phyloP scores from a whole-genome alignment of 2,888 invertebrate genomes.

The Trilocha varians region DNA sequence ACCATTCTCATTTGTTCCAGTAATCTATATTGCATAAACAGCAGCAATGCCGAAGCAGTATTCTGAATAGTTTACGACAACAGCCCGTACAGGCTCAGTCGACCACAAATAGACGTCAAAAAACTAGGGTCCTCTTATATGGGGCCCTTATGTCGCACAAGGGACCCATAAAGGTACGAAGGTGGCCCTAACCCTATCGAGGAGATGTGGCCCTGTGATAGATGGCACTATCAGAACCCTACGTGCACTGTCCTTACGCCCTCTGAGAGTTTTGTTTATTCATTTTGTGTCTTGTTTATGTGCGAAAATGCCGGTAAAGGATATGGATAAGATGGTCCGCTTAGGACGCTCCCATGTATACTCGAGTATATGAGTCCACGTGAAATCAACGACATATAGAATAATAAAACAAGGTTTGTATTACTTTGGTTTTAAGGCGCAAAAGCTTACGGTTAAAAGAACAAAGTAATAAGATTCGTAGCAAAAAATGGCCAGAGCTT shows the following conservation, averaged over 20 bases:
- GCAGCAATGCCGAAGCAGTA: constrained; percentile 3
- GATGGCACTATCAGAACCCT: constrained; percentile 66
- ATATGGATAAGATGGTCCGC: background rate
- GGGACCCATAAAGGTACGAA: constrained; percentile 71
- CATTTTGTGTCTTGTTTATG: constrained; percentile 65
- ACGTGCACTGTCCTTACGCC: constrained; percentile 47
- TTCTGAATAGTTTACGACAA: constrained; percentile 28
- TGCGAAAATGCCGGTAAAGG: constrained; percentile 34
- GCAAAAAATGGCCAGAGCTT: too few species aligned
- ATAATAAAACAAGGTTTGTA: too few species aligned
- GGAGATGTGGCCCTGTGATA: constrained; percentile 66
- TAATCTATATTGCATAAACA: constrained; percentile 11
- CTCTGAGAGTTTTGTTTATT: constrained; percentile 50
- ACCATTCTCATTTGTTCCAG: constrained; percentile 14
- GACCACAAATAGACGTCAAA: constrained; percentile 73
- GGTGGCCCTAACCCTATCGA: constrained; percentile 71
- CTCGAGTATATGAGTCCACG: background rate
- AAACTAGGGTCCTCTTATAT: constrained; percentile 60
- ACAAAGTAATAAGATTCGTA: too few species aligned
- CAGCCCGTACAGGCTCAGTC: constrained; percentile 56
- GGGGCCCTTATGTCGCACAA: constrained; percentile 62
- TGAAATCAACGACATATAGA: background rate
- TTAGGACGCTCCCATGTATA: background rate
- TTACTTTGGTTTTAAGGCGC: too few species aligned
- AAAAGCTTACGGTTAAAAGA: too few species aligned